These are phyloP conservation scores for Caerostris extrusa DNA, from an alignment of 1,140 invertebrate species.

Conservation along the genomic window DNA sequence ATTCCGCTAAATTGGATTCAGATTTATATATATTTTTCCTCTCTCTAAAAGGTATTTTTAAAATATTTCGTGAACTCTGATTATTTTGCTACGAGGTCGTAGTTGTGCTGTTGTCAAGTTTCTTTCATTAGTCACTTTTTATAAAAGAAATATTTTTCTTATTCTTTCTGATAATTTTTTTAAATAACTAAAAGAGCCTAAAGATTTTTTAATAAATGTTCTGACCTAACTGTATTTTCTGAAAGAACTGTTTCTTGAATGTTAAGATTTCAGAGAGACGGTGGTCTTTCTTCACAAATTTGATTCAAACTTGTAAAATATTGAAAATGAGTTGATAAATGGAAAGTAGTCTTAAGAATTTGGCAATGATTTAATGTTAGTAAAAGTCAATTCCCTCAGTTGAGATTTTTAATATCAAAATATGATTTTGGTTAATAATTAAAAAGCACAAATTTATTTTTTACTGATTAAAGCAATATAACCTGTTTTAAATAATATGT, in stretches of 20 bases:
- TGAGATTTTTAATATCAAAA: no score
- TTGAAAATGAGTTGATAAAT: background rate
- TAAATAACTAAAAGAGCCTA: background rate
- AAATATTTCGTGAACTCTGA: background rate
- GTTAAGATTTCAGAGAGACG: background rate
- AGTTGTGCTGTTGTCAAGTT: background rate
- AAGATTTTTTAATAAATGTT: background rate
- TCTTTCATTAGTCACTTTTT: background rate
- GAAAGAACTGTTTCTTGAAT: background rate
- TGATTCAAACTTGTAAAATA: background rate
- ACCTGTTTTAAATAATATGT: no score
- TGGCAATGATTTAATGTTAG: background rate
- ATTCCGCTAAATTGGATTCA: conserved; percentile 43
- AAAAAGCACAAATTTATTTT: no score
- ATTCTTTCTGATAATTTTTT: background rate
- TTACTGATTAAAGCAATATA: no score
- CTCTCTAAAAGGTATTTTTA: background rate
- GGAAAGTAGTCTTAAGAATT: background rate
- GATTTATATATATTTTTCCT: background rate
- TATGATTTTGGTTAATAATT: no score
- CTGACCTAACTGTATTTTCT: background rate
- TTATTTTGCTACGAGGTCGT: background rate
- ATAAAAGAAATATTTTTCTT: background rate
- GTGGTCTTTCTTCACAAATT: background rate
- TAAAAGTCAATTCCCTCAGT: background rate